Evolutionary conservation across 1,140 invertebrate genomes (phyloP), one percentile per base, ranked within the genome.

Genomic region (Melanaphis sacchari): DNA sequence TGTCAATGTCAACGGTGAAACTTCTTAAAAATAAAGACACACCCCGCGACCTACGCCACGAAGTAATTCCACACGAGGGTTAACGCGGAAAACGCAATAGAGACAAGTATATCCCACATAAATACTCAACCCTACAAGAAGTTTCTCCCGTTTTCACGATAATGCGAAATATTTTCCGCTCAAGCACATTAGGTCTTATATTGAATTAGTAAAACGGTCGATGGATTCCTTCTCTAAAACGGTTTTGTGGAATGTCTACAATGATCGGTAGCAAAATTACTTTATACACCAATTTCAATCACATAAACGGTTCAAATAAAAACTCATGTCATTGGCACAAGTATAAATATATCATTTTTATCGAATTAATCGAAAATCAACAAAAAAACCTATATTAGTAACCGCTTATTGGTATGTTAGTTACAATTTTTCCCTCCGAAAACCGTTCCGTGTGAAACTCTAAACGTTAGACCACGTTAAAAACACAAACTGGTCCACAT

Each of bases 171-270:
- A 59, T 90, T 90, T 90, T 66, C 52, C 49, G 88, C 49, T 89
- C 49, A 54, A 89, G 87, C 46, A 54, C 88, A 49, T 89, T 40
- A 22, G 49, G 8, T 43, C 2, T 5, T 54, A 38, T 52, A 89
- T 89, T 52, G 87, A 89, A 89, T 89, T 54, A 89, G 43, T 88
- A 40, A 89, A 54, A 89, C 24, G 88, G 46, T 49, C 43, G n/a
- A 24, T 49, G 46, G 46, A 15, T 46, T 46, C 49, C 22, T 26
- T 41, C 11, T 43, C 24, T 15, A 59, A 41, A 90, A 90, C 38
- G 38, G 38, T 66, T 90, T 66, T 66, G n/a, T 41, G 40, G 52
- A 66, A 66, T 66, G 52, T 41, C 26, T 8, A 40, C 8, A 90
- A 41, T 38, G 54, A 38, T 59, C 38, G 40, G 26, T 21, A 2